Conservation (phyloP, 2,888 invertebrate species). For the Chrysomela aeneicollis region DNA sequence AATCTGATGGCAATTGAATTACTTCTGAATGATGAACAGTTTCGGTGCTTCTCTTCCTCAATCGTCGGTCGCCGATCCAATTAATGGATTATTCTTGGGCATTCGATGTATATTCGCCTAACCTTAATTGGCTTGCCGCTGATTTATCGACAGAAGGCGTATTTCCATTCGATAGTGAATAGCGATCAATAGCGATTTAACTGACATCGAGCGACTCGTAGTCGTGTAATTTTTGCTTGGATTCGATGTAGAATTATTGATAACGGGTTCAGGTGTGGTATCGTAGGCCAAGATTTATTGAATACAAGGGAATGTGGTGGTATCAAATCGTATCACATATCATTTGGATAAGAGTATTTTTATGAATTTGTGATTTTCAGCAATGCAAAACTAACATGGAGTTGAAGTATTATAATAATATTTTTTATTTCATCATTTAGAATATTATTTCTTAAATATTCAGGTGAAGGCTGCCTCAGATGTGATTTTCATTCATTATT, state of each 20-base stretch:
- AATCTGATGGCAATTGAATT: not conserved
- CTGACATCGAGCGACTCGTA: not conserved
- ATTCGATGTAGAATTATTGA: slow-evolving; percentile 15
- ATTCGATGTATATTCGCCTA: not conserved
- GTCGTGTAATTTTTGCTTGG: slow-evolving; percentile 11
- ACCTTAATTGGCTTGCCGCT: slow-evolving; percentile 23
- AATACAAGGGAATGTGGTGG: too few species aligned
- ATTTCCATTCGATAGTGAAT: slow-evolving; percentile 11
- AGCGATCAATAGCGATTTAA: slow-evolving; percentile 13
- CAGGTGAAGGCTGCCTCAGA: too few species aligned
- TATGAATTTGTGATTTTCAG: too few species aligned
- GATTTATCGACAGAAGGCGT: slow-evolving; percentile 25
- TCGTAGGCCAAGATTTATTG: not conserved
- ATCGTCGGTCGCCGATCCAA: not conserved
- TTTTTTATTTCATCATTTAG: too few species aligned
- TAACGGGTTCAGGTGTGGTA: too few species aligned
- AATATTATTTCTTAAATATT: too few species aligned
- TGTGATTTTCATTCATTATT: too few species aligned
- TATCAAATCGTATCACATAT: too few species aligned
- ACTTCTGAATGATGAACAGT: not conserved
- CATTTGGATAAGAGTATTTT: too few species aligned
- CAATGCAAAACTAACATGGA: too few species aligned
- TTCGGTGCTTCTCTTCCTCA: not conserved
- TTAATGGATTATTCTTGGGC: slow-evolving; percentile 2
- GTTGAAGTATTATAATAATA: too few species aligned